Evolutionary conservation across 2,797 vertebrate genomes (phyloP).

Genomic region (Sebastiscus albofasciatus): DNA sequence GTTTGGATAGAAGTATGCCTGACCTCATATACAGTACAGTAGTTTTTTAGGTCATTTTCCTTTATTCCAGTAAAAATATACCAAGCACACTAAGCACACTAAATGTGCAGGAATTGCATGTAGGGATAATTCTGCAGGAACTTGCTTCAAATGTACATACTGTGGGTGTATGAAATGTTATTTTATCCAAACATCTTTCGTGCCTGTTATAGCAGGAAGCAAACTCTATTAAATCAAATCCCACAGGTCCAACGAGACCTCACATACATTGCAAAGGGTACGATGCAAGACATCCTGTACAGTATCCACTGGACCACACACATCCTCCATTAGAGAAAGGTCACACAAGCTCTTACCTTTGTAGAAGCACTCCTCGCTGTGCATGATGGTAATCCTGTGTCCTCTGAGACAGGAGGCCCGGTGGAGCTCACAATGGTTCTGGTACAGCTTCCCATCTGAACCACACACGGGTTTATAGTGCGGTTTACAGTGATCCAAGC

Average conservation of each 20-base stretch:
- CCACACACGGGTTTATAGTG: constrained; percentile 97
- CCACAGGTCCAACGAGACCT: background rate
- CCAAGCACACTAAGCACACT: background rate
- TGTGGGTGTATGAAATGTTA: background rate
- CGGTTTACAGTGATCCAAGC: constrained; percentile 90
- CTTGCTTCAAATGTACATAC: background rate
- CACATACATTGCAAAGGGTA: background rate
- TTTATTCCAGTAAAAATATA: background rate
- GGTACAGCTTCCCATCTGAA: constrained; percentile 94
- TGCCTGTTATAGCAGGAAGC: background rate
- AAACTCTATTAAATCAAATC: background rate
- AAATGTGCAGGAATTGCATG: background rate
- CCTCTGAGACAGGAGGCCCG: constrained; percentile 89
- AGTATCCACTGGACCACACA: background rate
- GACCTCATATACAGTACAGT: background rate
- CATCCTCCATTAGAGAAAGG: constrained; percentile 2
- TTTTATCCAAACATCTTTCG: background rate
- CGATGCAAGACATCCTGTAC: background rate
- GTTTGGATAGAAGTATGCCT: background rate
- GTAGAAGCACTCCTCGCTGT: constrained; percentile 96
- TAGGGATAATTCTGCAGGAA: background rate
- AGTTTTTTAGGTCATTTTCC: background rate
- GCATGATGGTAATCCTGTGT: constrained; percentile 91
- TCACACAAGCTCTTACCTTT: constrained; percentile 85
- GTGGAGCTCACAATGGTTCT: constrained; percentile 97